A percentile compares a stretch with the other conserved stretches of the same genome.
Conservation (phyloP, 1,140 invertebrate species). For the Aradophagus sp. region DNA sequence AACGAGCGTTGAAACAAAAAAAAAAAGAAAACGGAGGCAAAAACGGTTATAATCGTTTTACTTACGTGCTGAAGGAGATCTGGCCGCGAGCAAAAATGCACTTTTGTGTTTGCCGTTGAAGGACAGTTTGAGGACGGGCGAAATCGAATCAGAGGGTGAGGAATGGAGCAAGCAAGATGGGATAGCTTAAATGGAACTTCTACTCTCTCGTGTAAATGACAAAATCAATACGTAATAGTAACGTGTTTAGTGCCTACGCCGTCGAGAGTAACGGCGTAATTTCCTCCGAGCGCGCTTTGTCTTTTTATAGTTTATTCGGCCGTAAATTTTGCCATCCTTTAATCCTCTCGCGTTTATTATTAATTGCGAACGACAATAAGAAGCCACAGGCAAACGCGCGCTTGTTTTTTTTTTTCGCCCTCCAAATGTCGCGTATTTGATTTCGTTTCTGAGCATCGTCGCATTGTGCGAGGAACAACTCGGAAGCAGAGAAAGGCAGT, state of each 20-base stretch:
- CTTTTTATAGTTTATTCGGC: too few species aligned
- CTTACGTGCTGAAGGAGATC: slow-evolving; percentile 62
- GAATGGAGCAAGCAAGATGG: slow-evolving; percentile 9
- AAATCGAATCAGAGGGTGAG: slow-evolving; percentile 9
- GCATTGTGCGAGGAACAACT: too few species aligned
- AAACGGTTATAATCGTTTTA: slow-evolving; percentile 58
- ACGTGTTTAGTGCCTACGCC: slow-evolving; percentile 17
- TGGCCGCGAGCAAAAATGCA: slow-evolving; percentile 30
- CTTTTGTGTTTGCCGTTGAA: slow-evolving; percentile 45
- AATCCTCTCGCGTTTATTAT: too few species aligned
- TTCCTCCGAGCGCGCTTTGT: slow-evolving; percentile 7
- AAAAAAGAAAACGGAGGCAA: too few species aligned
- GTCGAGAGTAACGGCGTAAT: slow-evolving; percentile 16
- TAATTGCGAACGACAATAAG: too few species aligned
- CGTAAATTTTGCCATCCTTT: too few species aligned
- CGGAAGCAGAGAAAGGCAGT: too few species aligned
- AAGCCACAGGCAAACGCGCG: too few species aligned
- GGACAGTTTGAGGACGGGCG: slow-evolving; percentile 34
- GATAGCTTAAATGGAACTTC: slow-evolving; percentile 34
- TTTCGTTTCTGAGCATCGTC: too few species aligned
- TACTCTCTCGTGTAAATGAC: slow-evolving; percentile 56
- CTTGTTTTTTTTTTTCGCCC: too few species aligned
- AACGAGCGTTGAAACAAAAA: too few species aligned
- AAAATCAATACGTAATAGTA: slow-evolving; percentile 58
- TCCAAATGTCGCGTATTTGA: too few species aligned